Conservation (phyloP, 2,113 vertebrate genomes). For the Micronycteris hirsuta region DNA sequence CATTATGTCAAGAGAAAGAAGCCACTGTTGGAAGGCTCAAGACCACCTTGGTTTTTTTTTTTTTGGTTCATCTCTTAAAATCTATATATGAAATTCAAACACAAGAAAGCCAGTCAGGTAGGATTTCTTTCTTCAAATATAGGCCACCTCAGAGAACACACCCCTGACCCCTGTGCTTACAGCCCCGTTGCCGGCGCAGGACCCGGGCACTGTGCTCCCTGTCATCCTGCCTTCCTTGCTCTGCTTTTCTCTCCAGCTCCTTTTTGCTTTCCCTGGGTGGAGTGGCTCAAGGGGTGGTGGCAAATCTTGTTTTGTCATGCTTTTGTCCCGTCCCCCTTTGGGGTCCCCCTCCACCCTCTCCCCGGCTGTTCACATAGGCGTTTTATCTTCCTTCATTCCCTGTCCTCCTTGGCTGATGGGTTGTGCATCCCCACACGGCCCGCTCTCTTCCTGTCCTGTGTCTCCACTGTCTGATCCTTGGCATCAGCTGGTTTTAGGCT, state of each 20-base stretch:
- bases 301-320: conserved; percentile 58
- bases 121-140: not conserved
- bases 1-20: not conserved
- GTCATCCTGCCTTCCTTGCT: not conserved
- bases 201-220: not conserved
- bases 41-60: not conserved
- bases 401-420: conserved; percentile 30
- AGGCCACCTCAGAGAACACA: not conserved
- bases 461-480: conserved; percentile 63
- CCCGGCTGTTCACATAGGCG: conserved; percentile 2
- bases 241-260: conserved; percentile 39
- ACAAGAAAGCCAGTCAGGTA: not conserved
- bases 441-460: conserved; percentile 47
- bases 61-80: not conserved
- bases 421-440: not conserved
- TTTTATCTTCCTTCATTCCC: conserved; percentile 57
- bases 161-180: fast-evolving
- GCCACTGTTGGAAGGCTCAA: not conserved
- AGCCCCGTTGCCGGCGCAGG: not conserved
- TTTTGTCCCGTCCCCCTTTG: conserved; percentile 54
- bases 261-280: conserved; percentile 30
- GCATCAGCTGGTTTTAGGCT: conserved; percentile 51
- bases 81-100: not conserved
- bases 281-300: conserved; percentile 13
- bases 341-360: conserved; percentile 57